phyloP scores from a whole-genome alignment of 1,140 invertebrate genomes.

The Portunus trituberculatus region DNA sequence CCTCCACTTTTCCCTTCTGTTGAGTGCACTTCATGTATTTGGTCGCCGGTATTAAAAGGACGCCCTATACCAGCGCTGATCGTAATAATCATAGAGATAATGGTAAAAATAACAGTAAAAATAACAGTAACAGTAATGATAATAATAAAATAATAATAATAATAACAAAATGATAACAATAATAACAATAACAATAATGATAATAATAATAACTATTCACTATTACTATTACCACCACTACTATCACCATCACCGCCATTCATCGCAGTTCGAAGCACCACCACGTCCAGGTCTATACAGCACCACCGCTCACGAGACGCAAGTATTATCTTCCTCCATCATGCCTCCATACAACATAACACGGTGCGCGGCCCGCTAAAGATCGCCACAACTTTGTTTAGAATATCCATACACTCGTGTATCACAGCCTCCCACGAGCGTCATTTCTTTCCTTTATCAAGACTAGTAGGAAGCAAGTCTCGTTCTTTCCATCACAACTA shows the following conservation, averaged over 20 bases:
- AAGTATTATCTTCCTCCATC: no score
- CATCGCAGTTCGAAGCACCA: neutral
- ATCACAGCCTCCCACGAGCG: neutral
- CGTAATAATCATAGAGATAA: neutral
- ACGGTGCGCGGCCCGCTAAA: no score
- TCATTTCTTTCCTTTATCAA: neutral
- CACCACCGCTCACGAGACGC: no score
- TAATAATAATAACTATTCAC: neutral
- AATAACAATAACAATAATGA: neutral
- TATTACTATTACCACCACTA: neutral
- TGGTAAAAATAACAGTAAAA: no score
- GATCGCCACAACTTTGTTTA: neutral
- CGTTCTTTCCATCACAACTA: neutral
- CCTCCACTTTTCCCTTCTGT: neutral
- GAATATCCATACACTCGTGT: neutral
- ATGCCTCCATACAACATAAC: no score
- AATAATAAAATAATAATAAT: no score
- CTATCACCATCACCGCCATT: neutral
- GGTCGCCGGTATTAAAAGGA: neutral
- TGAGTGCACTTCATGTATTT: conserved; percentile 12
- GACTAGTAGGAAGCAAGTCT: neutral
- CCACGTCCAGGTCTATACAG: neutral
- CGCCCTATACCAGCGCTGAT: neutral
- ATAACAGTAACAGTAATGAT: no score
- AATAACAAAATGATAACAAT: neutral